phyloP scores from a whole-genome alignment of 2,113 vertebrate species.

The Pygoscelis antarcticus region DNA sequence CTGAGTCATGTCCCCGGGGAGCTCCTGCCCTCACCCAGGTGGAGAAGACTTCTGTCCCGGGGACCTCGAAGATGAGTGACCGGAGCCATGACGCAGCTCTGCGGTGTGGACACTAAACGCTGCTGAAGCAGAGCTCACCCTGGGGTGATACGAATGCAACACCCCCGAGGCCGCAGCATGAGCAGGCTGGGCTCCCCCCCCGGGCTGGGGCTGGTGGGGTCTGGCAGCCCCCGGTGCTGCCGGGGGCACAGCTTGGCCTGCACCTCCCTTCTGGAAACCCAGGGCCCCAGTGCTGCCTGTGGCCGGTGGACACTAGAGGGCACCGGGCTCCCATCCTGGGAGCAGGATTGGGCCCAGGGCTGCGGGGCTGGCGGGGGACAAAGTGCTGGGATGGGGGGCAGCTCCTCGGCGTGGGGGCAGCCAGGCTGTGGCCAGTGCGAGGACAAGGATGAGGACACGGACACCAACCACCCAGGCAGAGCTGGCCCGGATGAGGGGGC shows the following conservation, averaged over 20 bases:
- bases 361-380: not conserved
- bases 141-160: rapidly evolving
- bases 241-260: not conserved
- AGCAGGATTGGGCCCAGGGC: not conserved
- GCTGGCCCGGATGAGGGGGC: not conserved
- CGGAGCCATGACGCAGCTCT: not conserved
- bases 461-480: not conserved
- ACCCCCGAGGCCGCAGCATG: rapidly evolving
- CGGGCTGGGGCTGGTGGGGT: not conserved
- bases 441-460: not conserved
- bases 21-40: not conserved
- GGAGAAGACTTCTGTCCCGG: rapidly evolving
- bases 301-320: not conserved
- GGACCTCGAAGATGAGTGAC: rapidly evolving
- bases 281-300: rapidly evolving
- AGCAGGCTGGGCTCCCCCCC: not conserved
- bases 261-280: rapidly evolving
- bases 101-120: rapidly evolving
- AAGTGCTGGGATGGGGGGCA: not conserved
- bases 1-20: rapidly evolving
- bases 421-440: not conserved
- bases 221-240: rapidly evolving
- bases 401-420: not conserved
- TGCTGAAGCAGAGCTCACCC: not conserved
- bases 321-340: not conserved